Evolutionary conservation across 2,113 vertebrate species (phyloP).

Genomic region (Leuciscus idus): DNA sequence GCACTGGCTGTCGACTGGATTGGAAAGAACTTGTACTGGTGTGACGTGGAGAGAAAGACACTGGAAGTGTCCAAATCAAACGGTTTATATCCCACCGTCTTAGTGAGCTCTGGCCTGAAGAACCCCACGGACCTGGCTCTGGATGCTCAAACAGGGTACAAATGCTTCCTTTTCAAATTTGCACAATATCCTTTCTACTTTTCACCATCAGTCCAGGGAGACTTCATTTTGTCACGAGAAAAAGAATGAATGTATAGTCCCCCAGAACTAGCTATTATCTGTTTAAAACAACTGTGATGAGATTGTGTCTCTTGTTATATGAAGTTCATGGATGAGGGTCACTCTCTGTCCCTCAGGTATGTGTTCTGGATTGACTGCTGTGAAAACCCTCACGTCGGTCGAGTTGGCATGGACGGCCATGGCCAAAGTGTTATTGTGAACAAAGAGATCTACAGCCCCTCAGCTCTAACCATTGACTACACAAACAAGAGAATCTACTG

Average conservation of each 20-base stretch:
- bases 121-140: constrained; percentile 89
- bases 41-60: constrained; percentile 92
- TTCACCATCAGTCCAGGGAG: not conserved
- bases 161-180: constrained; percentile 7
- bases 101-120: constrained; percentile 88
- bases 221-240: not conserved
- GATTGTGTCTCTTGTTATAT: constrained; percentile 6
- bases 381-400: constrained; percentile 90
- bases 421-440: constrained; percentile 87
- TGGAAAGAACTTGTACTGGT: constrained; percentile 98
- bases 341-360: constrained; percentile 75
- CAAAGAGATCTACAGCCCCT: constrained; percentile 90
- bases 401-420: constrained; percentile 94
- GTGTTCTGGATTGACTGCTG: constrained; percentile 99
- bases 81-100: constrained; percentile 90
- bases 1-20: constrained; percentile 96
- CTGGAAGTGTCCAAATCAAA: constrained; percentile 96
- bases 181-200: constrained; percentile 10
- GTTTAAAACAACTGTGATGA: constrained; percentile 39
- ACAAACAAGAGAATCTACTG: constrained; percentile 95
- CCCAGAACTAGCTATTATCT: not conserved
- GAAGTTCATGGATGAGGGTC: constrained; percentile 12
- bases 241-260: not conserved
- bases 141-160: constrained; percentile 89
- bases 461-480: constrained; percentile 95